phyloP scores from a whole-genome alignment of 2,113 vertebrate genomes.

The Cryptomyrus ogoouensis region DNA sequence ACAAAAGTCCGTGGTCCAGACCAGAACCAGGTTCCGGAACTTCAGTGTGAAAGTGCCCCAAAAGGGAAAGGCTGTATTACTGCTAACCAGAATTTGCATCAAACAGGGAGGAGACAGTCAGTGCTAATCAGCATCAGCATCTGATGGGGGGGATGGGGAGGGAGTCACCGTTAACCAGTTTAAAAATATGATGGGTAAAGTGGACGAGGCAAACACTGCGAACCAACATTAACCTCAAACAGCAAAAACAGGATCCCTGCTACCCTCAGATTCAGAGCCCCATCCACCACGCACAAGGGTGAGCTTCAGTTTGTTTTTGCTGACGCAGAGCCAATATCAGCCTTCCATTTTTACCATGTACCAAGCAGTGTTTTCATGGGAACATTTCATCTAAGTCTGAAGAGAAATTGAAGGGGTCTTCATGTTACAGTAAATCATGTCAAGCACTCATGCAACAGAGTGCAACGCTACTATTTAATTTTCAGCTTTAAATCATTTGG shows the following conservation, averaged over 20 bases:
- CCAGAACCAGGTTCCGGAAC: not conserved
- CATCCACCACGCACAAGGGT: not conserved
- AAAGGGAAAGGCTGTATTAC: not conserved
- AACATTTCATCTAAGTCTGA: not conserved
- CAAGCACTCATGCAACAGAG: not conserved
- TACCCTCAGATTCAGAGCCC: not conserved
- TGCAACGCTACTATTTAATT: not conserved
- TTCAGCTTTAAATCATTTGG: not conserved
- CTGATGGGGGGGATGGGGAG: not conserved
- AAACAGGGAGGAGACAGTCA: not conserved
- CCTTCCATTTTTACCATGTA: not conserved
- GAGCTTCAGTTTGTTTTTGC: not conserved
- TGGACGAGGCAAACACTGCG: not conserved
- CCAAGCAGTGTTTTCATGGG: not conserved
- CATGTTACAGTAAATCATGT: not conserved
- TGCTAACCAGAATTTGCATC: not conserved
- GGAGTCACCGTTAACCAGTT: not conserved
- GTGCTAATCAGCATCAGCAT: not conserved
- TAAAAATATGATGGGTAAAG: not conserved
- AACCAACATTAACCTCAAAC: not conserved
- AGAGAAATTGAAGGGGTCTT: not conserved
- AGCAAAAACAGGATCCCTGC: not conserved
- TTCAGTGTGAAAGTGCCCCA: not conserved
- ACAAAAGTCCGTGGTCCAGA: not conserved
- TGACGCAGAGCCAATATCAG: not conserved